Conservation (phyloP, 2,113 vertebrate species). For the Henicopernis longicauda region DNA sequence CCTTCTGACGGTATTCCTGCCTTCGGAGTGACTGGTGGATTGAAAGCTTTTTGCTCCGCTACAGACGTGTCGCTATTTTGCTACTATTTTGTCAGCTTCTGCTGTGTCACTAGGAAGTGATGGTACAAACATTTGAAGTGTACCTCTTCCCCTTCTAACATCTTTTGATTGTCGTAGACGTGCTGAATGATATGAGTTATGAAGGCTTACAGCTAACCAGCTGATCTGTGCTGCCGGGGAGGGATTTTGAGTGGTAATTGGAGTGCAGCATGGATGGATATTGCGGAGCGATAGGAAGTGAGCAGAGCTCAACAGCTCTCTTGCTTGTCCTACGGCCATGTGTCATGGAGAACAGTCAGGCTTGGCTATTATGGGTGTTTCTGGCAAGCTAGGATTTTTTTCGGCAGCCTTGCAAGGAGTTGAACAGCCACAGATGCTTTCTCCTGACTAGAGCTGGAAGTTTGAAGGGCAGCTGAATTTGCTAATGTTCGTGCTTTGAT, state of each 20-base stretch:
- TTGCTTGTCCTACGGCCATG: background rate
- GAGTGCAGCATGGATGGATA: background rate
- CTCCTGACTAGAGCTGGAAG: slow-evolving; percentile 39
- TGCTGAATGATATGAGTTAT: background rate
- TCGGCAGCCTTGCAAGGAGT: background rate
- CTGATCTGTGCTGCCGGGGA: background rate
- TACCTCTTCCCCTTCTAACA: background rate
- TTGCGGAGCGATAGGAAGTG: background rate
- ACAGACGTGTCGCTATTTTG: background rate
- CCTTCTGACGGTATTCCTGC: background rate
- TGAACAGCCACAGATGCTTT: slow-evolving; percentile 24
- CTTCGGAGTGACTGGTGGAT: background rate
- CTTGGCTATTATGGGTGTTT: background rate
- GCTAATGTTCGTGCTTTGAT: slow-evolving; percentile 69
- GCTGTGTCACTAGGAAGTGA: background rate
- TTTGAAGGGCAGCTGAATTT: slow-evolving; percentile 67
- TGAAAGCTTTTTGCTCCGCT: background rate
- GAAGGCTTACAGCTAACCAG: background rate
- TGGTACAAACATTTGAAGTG: background rate
- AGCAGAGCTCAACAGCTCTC: background rate
- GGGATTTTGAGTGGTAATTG: background rate
- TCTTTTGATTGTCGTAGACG: accelerated
- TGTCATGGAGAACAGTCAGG: background rate
- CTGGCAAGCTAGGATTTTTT: background rate
- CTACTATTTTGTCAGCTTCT: background rate